phyloP scores from a whole-genome alignment of 1,140 invertebrate genomes.

The Aradophagus sp. region DNA sequence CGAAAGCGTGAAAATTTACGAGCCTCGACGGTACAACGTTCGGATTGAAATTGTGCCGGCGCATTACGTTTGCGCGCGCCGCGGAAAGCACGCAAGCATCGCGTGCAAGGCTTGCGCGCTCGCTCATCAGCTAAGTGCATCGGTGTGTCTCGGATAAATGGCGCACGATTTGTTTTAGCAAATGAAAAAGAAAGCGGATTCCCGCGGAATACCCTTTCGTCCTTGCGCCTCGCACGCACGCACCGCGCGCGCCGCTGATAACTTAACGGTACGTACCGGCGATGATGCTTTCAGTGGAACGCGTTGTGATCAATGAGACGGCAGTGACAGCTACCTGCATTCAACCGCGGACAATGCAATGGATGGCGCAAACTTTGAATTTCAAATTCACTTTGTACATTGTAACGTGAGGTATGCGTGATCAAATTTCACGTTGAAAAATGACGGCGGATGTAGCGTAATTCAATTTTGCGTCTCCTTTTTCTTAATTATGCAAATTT shows the following conservation, averaged over 20 bases:
- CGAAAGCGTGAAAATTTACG: conserved; percentile 59
- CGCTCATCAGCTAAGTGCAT: conserved; percentile 65
- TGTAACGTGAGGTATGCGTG: no score
- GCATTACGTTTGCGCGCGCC: conserved; percentile 44
- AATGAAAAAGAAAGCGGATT: conserved; percentile 60
- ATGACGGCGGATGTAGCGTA: no score
- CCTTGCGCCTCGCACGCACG: conserved; percentile 33
- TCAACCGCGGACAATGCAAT: conserved; percentile 13
- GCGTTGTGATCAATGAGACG: conserved; percentile 37
- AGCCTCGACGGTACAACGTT: conserved; percentile 49
- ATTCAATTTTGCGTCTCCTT: no score
- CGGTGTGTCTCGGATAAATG: conserved; percentile 59
- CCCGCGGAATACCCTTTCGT: conserved; percentile 50
- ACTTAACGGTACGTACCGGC: conserved; percentile 44
- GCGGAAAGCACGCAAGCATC: conserved; percentile 63
- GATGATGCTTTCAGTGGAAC: conserved; percentile 18
- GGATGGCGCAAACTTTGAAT: conserved; percentile 6
- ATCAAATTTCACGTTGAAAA: no score
- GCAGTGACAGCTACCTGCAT: conserved; percentile 26
- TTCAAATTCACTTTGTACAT: conserved; percentile 3
- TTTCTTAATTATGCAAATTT: no score
- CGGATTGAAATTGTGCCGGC: conserved; percentile 56
- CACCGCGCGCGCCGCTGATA: conserved; percentile 23
- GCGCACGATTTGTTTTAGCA: conserved; percentile 62
- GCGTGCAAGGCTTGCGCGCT: conserved; percentile 53